Conservation (phyloP, 1,140 invertebrate genomes). For the Aphaenogaster rudis region DNA sequence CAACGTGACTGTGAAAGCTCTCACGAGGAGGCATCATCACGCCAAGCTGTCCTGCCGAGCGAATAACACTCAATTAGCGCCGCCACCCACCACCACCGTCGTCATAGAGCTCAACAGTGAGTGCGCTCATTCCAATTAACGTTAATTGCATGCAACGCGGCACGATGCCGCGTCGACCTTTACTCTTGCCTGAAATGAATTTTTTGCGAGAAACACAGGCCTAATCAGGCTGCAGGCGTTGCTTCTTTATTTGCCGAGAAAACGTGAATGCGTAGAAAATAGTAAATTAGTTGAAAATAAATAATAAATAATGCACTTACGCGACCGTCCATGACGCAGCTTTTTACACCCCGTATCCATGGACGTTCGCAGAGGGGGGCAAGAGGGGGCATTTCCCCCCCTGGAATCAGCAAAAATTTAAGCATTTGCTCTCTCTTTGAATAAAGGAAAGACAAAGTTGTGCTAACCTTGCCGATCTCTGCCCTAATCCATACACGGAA, state of each 20-base stretch:
- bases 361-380: too few species aligned
- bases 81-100: conserved; percentile 87
- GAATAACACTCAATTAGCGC: conserved; percentile 89
- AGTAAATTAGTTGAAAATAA: background rate
- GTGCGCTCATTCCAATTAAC: conserved; percentile 78
- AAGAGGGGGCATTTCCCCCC: too few species aligned
- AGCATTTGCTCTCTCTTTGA: too few species aligned
- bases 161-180: background rate
- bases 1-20: conserved; percentile 85
- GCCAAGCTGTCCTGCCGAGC: conserved; percentile 88
- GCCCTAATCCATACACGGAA: too few species aligned
- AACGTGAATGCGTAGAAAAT: background rate
- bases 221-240: conserved; percentile 7
- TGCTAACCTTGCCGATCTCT: too few species aligned
- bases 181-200: background rate
- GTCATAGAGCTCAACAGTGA: conserved; percentile 89
- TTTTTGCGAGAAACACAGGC: background rate
- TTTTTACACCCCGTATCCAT: too few species aligned
- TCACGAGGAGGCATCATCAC: conserved; percentile 87
- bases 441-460: too few species aligned
- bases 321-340: background rate
- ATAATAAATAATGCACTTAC: background rate
- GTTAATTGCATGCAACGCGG: conserved; percentile 43
- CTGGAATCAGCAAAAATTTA: too few species aligned
- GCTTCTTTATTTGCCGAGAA: background rate